Percentiles rank a stretch among this genome's conserved stretches.
Conservation (phyloP, 2,888 invertebrate genomes). For the Hypolimnas misippus region DNA sequence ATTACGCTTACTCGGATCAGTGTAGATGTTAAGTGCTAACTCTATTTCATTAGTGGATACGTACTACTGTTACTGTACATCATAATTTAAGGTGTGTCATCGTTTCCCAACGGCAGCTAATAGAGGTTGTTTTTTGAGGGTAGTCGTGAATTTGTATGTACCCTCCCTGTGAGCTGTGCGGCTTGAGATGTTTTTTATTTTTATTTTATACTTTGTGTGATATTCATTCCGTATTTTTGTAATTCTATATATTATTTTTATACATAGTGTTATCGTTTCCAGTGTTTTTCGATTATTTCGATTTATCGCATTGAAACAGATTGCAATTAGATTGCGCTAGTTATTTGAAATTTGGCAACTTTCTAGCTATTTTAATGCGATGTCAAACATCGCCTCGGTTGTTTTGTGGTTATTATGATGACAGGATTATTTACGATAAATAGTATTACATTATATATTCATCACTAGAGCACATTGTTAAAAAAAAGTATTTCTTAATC, state of each 20-base stretch:
- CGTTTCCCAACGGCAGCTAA: slow-evolving; percentile 41
- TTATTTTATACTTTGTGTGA: slow-evolving; percentile 71
- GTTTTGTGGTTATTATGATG: slow-evolving; percentile 48
- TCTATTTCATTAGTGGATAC: slow-evolving; percentile 80
- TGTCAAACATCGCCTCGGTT: slow-evolving; percentile 74
- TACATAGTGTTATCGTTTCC: slow-evolving; percentile 61
- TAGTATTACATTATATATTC: slow-evolving; percentile 50
- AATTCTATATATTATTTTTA: slow-evolving; percentile 67
- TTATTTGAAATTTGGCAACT: slow-evolving; percentile 57
- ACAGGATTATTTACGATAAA: slow-evolving; percentile 44
- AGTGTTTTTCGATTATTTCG: slow-evolving; percentile 52
- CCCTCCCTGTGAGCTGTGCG: slow-evolving; percentile 38
- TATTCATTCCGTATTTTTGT: slow-evolving; percentile 78
- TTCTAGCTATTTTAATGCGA: slow-evolving; percentile 49
- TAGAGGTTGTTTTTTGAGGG: slow-evolving; percentile 26
- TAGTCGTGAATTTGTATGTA: slow-evolving; percentile 22
- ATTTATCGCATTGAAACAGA: slow-evolving; percentile 40
- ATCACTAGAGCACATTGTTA: slow-evolving; percentile 65
- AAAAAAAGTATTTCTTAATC: slow-evolving; percentile 63
- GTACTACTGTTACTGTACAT: slow-evolving; percentile 59
- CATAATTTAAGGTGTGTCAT: slow-evolving; percentile 46
- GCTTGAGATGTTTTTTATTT: slow-evolving; percentile 67
- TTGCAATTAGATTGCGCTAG: slow-evolving; percentile 82
- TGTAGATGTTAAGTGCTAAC: slow-evolving; percentile 80
- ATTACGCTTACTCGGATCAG: slow-evolving; percentile 84